A percentile compares a stretch with the other conserved stretches of the same genome.
These are phyloP conservation scores for Coenonympha glycerion DNA, from an alignment of 2,888 invertebrate species.

Conservation along the genomic window DNA sequence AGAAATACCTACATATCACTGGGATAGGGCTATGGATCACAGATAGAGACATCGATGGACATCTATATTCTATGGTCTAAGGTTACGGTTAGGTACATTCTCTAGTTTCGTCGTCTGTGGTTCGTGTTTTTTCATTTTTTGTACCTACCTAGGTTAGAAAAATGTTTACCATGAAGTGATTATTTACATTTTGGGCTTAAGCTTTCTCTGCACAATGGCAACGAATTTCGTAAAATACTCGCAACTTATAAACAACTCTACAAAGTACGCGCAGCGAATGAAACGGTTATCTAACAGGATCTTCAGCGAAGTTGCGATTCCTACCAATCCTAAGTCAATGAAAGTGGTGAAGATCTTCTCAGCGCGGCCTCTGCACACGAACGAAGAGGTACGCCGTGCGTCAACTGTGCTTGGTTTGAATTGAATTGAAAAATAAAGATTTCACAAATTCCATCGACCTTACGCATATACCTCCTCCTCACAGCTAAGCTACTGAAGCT, in stretches of 20 bases:
- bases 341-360: constrained; percentile 87
- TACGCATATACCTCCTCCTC: too few relatives aligned
- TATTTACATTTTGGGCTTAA: not conserved
- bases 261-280: constrained; percentile 90
- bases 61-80: too few relatives aligned
- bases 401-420: too few relatives aligned
- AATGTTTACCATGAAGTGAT: not conserved
- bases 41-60: too few relatives aligned
- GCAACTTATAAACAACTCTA: constrained; percentile 80
- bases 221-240: constrained; percentile 83
- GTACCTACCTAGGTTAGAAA: not conserved
- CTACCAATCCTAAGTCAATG: constrained; percentile 85
- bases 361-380: constrained; percentile 83
- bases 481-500: too few relatives aligned
- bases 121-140: too few relatives aligned
- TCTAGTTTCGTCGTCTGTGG: too few relatives aligned
- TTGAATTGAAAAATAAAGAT: too few relatives aligned
- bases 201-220: constrained; percentile 44
- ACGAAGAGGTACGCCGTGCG: constrained; percentile 78
- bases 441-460: too few relatives aligned
- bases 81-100: too few relatives aligned
- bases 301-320: constrained; percentile 89
- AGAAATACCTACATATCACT: too few relatives aligned
- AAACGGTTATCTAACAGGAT: constrained; percentile 89
- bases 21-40: too few relatives aligned